Conservation (phyloP, 2,113 vertebrate species). For the Neolamprologus ventralis region DNA sequence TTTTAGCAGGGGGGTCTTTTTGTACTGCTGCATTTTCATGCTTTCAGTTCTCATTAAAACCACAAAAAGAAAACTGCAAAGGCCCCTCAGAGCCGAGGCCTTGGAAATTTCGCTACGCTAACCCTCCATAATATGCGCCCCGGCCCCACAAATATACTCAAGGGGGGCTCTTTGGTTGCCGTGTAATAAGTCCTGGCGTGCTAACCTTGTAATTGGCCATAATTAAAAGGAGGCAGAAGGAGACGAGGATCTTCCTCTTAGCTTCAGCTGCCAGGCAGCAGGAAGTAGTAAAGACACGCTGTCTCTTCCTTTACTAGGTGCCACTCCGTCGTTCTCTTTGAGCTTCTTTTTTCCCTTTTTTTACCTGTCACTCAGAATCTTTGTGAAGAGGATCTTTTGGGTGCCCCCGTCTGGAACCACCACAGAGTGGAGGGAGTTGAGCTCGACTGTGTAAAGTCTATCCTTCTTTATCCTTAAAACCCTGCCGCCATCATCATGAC, state of each 20-base stretch:
- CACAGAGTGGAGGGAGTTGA: neutral
- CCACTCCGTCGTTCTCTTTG: slow-evolving; percentile 51
- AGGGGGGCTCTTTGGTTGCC: slow-evolving; percentile 44
- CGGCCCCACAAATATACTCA: slow-evolving; percentile 35
- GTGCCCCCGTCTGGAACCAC: slow-evolving; percentile 21
- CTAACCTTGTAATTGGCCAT: slow-evolving; percentile 70
- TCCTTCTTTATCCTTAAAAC: slow-evolving; percentile 46
- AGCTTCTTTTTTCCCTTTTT: slow-evolving; percentile 41
- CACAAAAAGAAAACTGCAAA: slow-evolving; percentile 51
- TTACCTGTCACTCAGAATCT: slow-evolving; percentile 48
- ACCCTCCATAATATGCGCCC: slow-evolving; percentile 57
- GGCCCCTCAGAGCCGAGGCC: slow-evolving; percentile 31
- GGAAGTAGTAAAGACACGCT: slow-evolving; percentile 64
- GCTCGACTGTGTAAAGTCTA: slow-evolving; percentile 31
- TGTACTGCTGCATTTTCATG: slow-evolving; percentile 50
- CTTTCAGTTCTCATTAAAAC: slow-evolving; percentile 68
- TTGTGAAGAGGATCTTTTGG: slow-evolving; percentile 37
- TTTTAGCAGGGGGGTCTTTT: slow-evolving; percentile 35
- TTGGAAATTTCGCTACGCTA: slow-evolving; percentile 46
- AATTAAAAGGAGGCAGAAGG: slow-evolving; percentile 70
- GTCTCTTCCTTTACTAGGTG: slow-evolving; percentile 67
- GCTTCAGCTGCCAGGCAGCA: slow-evolving; percentile 57
- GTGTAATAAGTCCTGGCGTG: slow-evolving; percentile 67
- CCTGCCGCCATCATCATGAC: neutral
- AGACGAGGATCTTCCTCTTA: slow-evolving; percentile 58